Evolutionary conservation across 2,888 invertebrate species (phyloP).

Genomic region (Phalera bucephala): DNA sequence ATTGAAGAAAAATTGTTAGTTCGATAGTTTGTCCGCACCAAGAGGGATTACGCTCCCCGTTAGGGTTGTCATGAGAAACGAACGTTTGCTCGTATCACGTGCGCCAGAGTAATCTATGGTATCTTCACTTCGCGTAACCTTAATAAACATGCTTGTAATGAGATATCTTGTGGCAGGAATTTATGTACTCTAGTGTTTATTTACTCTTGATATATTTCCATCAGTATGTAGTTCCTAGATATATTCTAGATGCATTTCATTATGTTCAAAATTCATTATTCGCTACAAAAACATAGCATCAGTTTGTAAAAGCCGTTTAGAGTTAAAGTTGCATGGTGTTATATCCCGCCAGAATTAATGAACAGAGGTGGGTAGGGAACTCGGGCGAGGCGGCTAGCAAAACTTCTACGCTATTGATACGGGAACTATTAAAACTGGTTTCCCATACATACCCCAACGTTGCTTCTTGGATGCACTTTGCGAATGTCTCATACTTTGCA

Average conservation of each 20-base stretch:
- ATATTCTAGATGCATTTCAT: too few relatives aligned
- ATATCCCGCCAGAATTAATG: slow-evolving; percentile 39
- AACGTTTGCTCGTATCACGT: too few relatives aligned
- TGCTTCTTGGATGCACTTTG: slow-evolving; percentile 51
- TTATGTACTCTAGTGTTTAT: slow-evolving; percentile 4
- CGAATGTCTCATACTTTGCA: slow-evolving; percentile 54
- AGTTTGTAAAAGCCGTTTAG: slow-evolving; percentile 1
- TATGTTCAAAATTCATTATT: too few relatives aligned
- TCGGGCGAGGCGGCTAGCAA: slow-evolving; percentile 32
- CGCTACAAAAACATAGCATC: too few relatives aligned
- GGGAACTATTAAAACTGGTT: slow-evolving; percentile 44
- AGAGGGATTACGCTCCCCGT: slow-evolving; percentile 17
- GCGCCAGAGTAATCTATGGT: too few relatives aligned
- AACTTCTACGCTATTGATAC: slow-evolving; percentile 64
- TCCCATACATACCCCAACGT: slow-evolving; percentile 44
- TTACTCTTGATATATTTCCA: background rate
- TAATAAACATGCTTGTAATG: slow-evolving; percentile 22
- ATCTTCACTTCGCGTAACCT: slow-evolving; percentile 20
- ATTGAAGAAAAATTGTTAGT: slow-evolving; percentile 35
- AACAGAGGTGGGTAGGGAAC: slow-evolving; percentile 24
- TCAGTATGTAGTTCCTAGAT: too few relatives aligned
- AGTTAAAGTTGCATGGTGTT: slow-evolving; percentile 38
- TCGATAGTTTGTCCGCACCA: slow-evolving; percentile 23
- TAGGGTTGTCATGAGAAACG: slow-evolving; percentile 26
- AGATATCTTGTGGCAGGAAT: background rate